Base-by-base conservation (phyloP, 92 coral and sea anemone species). In the Zoanthus gigantus region DNA sequence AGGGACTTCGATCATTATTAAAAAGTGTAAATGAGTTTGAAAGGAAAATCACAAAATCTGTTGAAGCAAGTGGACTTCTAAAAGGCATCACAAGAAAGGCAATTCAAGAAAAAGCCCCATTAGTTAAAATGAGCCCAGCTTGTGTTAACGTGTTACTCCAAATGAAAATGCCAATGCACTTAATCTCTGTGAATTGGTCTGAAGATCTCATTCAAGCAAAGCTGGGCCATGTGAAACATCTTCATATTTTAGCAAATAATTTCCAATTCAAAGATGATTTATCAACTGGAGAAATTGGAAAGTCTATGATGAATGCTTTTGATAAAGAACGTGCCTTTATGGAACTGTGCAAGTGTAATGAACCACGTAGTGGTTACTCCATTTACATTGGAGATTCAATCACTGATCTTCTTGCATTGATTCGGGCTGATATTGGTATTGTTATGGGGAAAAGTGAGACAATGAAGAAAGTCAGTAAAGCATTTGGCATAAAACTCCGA, bases 121-220 rank as follows among this genome's bases (percentile, higher is more conserved):
- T 86, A 37, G 99, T 95, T 2, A 83, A 92, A 67, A 80, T 95
- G 45, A 89, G 79, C 66, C 98, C 95, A 71, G 95, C 92, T n/a
- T 92, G 98, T 75, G 48, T 95, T 45, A 83, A 84, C 45, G 96
- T 95, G 23, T 87, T 97, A 18, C 91, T 86, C 29, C 92, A 92
- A 44, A 50, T 97, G 46, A 93, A 95, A 79, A 74, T 92, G 56
- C 94, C 99, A 31, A 83, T 95, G 18, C 90, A 97, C 74, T 71
- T 94, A 47, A 95, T 97, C 52, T 93, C 99, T 23, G 91, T 97
- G 15, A 97, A 97, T 72, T 97, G 98, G 95, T 97, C 97, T 10
- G 88, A 94, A 85, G 98, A 92, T 78, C 77, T 97, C 57, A 95
- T 97, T 30, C 92, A 76, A 18, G 90, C 91, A n/a, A 95, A 91